A percentile compares a stretch with the other conserved stretches of the same genome.
phyloP scores from a whole-genome alignment of 2,888 invertebrate species.

The Onthophagus sagittarius region DNA sequence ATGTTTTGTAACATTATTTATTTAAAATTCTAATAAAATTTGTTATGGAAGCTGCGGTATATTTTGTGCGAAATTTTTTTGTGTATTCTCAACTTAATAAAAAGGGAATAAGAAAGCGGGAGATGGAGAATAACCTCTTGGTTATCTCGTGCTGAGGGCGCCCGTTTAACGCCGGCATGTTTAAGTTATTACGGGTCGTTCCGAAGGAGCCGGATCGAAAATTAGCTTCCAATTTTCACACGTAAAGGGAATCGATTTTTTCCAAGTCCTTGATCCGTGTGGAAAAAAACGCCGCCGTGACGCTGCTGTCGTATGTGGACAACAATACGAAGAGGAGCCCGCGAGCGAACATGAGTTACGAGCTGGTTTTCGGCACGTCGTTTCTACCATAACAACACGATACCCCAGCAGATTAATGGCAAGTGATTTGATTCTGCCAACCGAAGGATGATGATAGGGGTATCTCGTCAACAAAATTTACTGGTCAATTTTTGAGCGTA shows the following conservation, averaged over 20 bases:
- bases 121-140: neutral
- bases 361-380: constrained; percentile 8
- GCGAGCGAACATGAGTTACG: constrained; percentile 5
- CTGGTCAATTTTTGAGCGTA: neutral
- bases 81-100: neutral
- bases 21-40: no score
- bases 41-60: no score
- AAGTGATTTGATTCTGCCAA: constrained; percentile 2
- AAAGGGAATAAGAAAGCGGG: neutral
- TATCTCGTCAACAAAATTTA: neutral
- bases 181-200: constrained; percentile 21
- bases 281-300: neutral
- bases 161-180: constrained; percentile 3
- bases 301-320: constrained; percentile 4
- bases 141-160: constrained; percentile 1
- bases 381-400: neutral
- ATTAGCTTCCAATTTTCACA: constrained; percentile 33
- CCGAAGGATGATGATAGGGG: constrained; percentile 6
- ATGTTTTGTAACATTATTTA: no score
- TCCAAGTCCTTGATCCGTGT: constrained; percentile 1
- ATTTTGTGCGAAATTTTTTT: neutral
- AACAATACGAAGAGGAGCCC: neutral
- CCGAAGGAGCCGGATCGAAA: constrained; percentile 22
- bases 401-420: constrained; percentile 1
- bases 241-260: constrained; percentile 24